These are phyloP conservation scores for Cyanoderma ruficeps DNA, from an alignment of 2,113 vertebrate species.

Conservation along the genomic window DNA sequence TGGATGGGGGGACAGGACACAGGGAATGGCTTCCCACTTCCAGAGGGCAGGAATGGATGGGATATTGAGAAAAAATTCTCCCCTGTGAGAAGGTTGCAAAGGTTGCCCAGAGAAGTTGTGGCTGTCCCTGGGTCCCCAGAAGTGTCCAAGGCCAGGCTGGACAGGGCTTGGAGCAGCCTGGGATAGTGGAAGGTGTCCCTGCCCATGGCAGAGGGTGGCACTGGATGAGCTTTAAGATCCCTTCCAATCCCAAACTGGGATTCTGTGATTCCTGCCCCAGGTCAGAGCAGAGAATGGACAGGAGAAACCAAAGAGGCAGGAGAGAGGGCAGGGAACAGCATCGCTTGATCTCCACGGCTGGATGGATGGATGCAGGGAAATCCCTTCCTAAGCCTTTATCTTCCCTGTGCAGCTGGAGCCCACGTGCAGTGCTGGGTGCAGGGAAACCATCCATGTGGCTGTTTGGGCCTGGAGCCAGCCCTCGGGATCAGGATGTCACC, in stretches of 20 bases:
- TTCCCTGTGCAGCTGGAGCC: background rate
- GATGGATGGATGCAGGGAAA: background rate
- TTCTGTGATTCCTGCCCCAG: background rate
- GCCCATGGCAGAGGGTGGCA: background rate
- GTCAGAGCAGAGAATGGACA: background rate
- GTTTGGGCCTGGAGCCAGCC: background rate
- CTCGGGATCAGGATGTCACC: background rate
- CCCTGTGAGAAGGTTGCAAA: background rate
- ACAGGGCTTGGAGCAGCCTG: rapidly evolving
- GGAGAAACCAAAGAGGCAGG: background rate
- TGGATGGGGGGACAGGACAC: too few species aligned
- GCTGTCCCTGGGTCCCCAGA: background rate
- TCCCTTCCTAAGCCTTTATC: background rate
- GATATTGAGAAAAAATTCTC: background rate
- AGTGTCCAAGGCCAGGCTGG: background rate
- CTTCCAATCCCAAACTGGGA: background rate
- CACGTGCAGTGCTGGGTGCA: rapidly evolving
- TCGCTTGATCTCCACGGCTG: rapidly evolving
- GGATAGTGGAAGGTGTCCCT: background rate
- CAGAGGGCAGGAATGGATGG: background rate
- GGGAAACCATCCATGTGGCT: background rate
- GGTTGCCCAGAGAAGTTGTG: background rate
- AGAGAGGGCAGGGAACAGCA: rapidly evolving
- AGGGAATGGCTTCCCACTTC: background rate
- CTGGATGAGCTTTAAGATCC: background rate